Base-by-base conservation (phyloP, 2,888 invertebrate species). In the Drosophila hamatofila region DNA sequence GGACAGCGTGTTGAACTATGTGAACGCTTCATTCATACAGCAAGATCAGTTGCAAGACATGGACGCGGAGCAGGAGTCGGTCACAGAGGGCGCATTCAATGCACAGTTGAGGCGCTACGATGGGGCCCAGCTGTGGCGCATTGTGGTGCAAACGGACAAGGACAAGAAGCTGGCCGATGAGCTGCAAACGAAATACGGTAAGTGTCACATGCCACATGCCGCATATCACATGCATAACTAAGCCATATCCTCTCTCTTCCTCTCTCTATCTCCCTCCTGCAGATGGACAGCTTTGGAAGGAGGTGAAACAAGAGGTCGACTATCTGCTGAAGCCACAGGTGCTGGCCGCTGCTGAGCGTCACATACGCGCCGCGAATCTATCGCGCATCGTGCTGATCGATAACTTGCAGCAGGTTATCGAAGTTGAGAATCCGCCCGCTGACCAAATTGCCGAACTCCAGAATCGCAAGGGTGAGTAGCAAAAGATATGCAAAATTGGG, bases 111-210 rank as follows among this genome's bases (percentile, higher is more conserved):
- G 96, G 48, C 94, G 95, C 57, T 97, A 97, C 91, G 94, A 95
- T 55, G 97, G 97, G 3, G 95, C 96, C 21, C 97, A 97, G 93
- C 92, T 97, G 18, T 96, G 96, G 96, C 94, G 96, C 89, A 95
- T 96, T 46, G 92, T 92, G 8, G 93, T 94, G 16, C 93, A 94
- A 54, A 93, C 93, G 41, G 93, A 94, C 75, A 94, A 92, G 88
- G 94, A 94, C 77, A 94, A 93, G 90, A 94, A 91, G 89, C 93
- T 92, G 88, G 92, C 95, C 65, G 91, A 93, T 44, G 93, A 94
- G 76, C 92, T 95, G 57, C 94, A 94, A 80, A 94, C 94, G 9
- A 93, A 93, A 84, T 94, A 94, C 88, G 94, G 95, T 95, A 91
- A 93, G 93, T 91, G 33, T 2, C 7, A 2, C 16, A 11, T 41